These are phyloP conservation scores for Heteropelma amictum DNA, from an alignment of 2,888 invertebrate species.

Conservation along the genomic window DNA sequence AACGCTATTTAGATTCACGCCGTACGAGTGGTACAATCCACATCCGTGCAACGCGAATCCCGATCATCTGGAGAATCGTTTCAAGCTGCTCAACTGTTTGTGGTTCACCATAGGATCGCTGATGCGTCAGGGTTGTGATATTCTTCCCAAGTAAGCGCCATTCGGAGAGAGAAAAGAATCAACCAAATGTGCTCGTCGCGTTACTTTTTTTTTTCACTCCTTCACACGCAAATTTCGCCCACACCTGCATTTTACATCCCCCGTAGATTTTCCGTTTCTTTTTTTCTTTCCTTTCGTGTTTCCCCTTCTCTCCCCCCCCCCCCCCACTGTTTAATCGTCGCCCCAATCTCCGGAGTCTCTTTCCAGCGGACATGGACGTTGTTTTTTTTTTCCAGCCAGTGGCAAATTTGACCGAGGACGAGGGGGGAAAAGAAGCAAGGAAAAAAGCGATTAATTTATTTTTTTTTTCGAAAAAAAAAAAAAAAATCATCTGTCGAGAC, in stretches of 20 bases:
- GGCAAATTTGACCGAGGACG: neutral
- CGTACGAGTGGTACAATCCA: slow-evolving; percentile 97
- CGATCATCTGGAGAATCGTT: slow-evolving; percentile 93
- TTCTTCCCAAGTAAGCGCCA: slow-evolving; percentile 91
- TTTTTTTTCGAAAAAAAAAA: slow-evolving; percentile 11
- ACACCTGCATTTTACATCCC: neutral
- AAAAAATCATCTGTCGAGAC: slow-evolving; percentile 30
- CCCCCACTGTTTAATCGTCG: slow-evolving; percentile 28
- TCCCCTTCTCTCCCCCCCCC: slow-evolving; percentile 9
- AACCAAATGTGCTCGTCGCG: slow-evolving; percentile 18
- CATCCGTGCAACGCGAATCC: slow-evolving; percentile 91
- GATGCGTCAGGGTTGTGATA: slow-evolving; percentile 97
- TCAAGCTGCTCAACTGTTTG: slow-evolving; percentile 94
- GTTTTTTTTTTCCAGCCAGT: neutral
- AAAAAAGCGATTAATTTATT: slow-evolving; percentile 1
- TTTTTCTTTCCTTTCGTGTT: neutral
- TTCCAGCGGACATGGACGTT: slow-evolving; percentile 17
- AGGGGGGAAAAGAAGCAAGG: neutral
- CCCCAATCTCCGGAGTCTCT: slow-evolving; percentile 42
- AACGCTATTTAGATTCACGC: slow-evolving; percentile 86
- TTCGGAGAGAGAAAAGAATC: slow-evolving; percentile 24
- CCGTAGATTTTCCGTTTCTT: slow-evolving; percentile 19
- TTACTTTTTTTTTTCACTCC: slow-evolving; percentile 21
- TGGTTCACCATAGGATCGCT: slow-evolving; percentile 98
- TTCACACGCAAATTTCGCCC: slow-evolving; percentile 1